Evolutionary conservation across 1,140 invertebrate species (phyloP), one percentile per base, ranked within the genome.

Genomic region (Pseudomyrmex gracilis): DNA sequence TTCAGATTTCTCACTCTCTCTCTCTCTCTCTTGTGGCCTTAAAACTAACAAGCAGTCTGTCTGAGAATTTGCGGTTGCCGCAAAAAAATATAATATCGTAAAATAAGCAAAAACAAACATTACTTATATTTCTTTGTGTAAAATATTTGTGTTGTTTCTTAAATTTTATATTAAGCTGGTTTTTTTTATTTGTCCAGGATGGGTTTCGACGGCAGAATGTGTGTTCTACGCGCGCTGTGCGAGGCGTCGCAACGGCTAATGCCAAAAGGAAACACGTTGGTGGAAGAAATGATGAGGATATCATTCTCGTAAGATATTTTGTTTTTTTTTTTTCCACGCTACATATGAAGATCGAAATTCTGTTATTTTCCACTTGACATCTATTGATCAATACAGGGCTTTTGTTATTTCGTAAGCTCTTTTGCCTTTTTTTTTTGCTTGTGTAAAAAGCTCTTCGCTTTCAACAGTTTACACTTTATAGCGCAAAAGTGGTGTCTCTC

Each of bases 281-380:
- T 97, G 1, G 96, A 97, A 89, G 96, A 97, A 93, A 94, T 97
- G 88, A 95, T 97, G 63, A 95, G 96, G 77, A 96, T 96, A 55
- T 93, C 97, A 22, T 96, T 97, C 87, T 95, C 95, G 96, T 97
- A 94, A 96, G 96, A 93, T 78, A 70, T 57, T 57, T 34, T 53
- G 34, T 15, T 34, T 24, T 15, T 57, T 71, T 15, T 34, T 24
- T 15, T 57, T 71, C 49, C 15, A 17, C 3, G 13, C 22, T 76
- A 64, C 24, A 15, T 15, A 1, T 0, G 1, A 64, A 22, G 66
- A 77, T 67, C 20, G 8, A 55, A 67, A 67, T 67, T 55, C n/a
- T 3, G 43, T 7, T 51, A 24, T 34, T 64, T 17, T 51, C 47
- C 45, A 76, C 73, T 66, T 7, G 47, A 76, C 12, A 76, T 53